Conservation (phyloP, 2,113 vertebrate species). For the Stictonetta naevosa region DNA sequence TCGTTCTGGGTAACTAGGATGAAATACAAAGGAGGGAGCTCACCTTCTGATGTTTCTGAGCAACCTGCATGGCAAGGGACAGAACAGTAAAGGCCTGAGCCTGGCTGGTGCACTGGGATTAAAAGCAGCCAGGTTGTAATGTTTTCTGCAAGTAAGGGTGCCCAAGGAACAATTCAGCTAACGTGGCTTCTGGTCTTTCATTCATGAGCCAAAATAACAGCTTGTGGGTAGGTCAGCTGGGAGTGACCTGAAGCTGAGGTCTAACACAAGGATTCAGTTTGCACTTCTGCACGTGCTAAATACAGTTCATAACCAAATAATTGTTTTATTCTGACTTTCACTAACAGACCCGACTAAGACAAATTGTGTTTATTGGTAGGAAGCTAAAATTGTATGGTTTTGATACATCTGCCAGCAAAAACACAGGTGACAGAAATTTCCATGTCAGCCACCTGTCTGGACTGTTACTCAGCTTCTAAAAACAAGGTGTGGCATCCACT, state of each 20-base stretch:
- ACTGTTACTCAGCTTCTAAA: neutral
- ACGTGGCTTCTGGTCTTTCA: neutral
- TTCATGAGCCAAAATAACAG: neutral
- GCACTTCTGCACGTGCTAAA: neutral
- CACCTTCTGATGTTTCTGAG: neutral
- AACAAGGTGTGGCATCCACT: neutral
- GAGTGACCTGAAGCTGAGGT: neutral
- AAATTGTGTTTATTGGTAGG: neutral
- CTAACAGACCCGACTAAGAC: neutral
- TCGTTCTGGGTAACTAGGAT: neutral
- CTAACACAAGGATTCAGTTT: neutral
- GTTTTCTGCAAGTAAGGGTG: neutral
- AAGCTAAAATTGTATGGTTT: neutral
- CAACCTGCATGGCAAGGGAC: neutral
- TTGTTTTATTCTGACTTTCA: neutral
- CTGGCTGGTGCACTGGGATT: neutral
- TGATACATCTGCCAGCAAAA: neutral
- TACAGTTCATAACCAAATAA: neutral
- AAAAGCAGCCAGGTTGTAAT: neutral
- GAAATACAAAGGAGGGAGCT: neutral
- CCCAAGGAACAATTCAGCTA: neutral
- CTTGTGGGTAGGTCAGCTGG: neutral
- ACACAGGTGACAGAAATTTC: neutral
- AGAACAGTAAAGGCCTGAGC: neutral
- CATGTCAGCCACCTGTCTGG: neutral